Evolutionary conservation across 64 coral and sea anemone species (phyloP), one percentile per base, ranked within the genome.

Genomic region (Actinia equina): DNA sequence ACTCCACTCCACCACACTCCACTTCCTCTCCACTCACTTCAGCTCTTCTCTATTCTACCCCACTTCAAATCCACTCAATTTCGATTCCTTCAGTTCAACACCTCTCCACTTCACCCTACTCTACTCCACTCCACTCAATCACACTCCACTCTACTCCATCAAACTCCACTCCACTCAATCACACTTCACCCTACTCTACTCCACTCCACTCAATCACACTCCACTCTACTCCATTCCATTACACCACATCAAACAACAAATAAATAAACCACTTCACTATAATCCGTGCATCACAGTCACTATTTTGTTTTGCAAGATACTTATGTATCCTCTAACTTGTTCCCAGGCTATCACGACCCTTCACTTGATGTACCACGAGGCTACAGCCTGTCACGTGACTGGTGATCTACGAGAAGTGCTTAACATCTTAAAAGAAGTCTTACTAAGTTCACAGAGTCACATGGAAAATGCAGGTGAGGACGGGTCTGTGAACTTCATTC

Each of bases 311-410:
- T 15, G 3, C 9, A 13, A n/a, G 18, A 65, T 65, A 22, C 62
- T 41, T 41, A 15, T 13, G 10, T 12, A 74, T 74, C 23, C 69
- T 30, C n/a, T 74, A 11, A 42, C 69, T 14, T 5, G 13, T 52
- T 51, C 16, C 78, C 44, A 96, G 94, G 94, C 94, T 42, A 92
- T 96, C 43, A 93, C 91, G 18, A 98, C 93, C 16, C 74, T 98
- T 23, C 96, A 98, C 67, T 87, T 98, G 88, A 98, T 98, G 96
- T 98, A 98, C 83, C 96, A 98, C 30, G 96, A 98, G 64, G 96
- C 96, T 11, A 98, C 96, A 54, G 96, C 96, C 23, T 98, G 96
- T 91, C 96, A 98, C 88, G 96, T 98, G 91, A 98, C 96, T 8
- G 96, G 90, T 30, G 96, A 98, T 81, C 83, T 98, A 70, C 90